phyloP scores from a whole-genome alignment of 2,113 vertebrate genomes.

The Trinectes maculatus region DNA sequence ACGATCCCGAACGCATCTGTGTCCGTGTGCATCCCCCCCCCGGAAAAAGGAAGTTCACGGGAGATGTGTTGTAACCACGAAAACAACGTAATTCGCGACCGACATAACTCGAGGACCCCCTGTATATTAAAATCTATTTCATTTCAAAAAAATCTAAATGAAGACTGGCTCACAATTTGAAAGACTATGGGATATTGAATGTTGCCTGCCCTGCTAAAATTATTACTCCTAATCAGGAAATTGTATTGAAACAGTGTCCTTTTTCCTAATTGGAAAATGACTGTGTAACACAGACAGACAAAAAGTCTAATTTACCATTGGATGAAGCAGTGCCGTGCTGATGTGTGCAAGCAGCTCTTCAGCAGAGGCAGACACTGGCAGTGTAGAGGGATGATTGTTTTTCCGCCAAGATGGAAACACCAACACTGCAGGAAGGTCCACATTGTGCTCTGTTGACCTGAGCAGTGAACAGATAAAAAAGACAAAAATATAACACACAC shows the following conservation, averaged over 20 bases:
- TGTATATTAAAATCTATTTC: conserved; percentile 1
- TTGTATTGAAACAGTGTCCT: not conserved
- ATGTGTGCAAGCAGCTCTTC: conserved; percentile 80
- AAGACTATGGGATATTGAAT: not conserved
- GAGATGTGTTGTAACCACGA: too few species aligned
- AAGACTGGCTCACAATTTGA: not conserved
- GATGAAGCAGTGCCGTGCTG: conserved; percentile 75
- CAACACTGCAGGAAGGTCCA: conserved; percentile 85
- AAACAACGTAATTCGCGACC: too few species aligned
- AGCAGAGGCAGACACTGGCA: conserved; percentile 56
- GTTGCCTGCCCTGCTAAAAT: not conserved
- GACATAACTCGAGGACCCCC: too few species aligned
- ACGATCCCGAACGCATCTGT: too few species aligned
- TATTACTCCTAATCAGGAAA: not conserved
- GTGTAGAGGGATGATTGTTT: conserved; percentile 58
- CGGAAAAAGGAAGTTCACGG: too few species aligned
- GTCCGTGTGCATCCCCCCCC: too few species aligned
- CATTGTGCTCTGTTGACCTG: conserved; percentile 83
- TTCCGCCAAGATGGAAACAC: conserved; percentile 75
- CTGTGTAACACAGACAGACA: not conserved
- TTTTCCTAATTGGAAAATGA: not conserved
- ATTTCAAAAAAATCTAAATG: not conserved
- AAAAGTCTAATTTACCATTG: conserved; percentile 82
- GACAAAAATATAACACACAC: not conserved
- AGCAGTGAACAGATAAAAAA: not conserved